Conservation (phyloP, 2,888 invertebrate genomes). For the Euplexia lucipara region DNA sequence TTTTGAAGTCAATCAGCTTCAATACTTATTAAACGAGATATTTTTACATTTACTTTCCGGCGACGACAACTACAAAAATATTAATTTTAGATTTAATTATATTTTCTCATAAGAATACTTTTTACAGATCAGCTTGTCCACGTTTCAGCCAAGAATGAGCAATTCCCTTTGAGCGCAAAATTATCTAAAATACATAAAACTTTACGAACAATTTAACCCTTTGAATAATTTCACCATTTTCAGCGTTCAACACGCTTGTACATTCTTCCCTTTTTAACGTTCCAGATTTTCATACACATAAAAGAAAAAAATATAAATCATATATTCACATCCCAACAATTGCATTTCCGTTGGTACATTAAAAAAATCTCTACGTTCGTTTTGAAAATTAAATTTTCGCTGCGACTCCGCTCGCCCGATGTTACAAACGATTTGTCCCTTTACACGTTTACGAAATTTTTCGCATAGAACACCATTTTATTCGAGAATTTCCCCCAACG, state of each 20-base stretch:
- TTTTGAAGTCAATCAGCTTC: too few relatives aligned
- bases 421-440: slow-evolving; percentile 54
- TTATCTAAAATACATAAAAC: slow-evolving; percentile 38
- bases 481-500: slow-evolving; percentile 40
- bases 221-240: slow-evolving; percentile 37
- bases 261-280: neutral
- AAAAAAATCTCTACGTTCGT: slow-evolving; percentile 33
- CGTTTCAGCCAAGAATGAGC: too few relatives aligned
- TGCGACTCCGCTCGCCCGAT: slow-evolving; percentile 19
- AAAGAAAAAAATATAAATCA: neutral
- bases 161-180: slow-evolving; percentile 13
- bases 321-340: slow-evolving; percentile 1
- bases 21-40: too few relatives aligned
- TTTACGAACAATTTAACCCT: slow-evolving; percentile 30
- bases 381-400: slow-evolving; percentile 42
- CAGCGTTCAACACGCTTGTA: slow-evolving; percentile 6
- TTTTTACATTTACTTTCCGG: too few relatives aligned
- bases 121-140: too few relatives aligned
- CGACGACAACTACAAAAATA: too few relatives aligned
- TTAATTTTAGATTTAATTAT: too few relatives aligned
- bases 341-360: slow-evolving; percentile 30
- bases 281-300: neutral
- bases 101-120: too few relatives aligned
- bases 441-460: slow-evolving; percentile 44
- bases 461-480: slow-evolving; percentile 43